These are phyloP conservation scores for Ashinkailepas kermadecensis DNA, from an alignment of 2,888 invertebrate genomes.

Conservation along the genomic window DNA sequence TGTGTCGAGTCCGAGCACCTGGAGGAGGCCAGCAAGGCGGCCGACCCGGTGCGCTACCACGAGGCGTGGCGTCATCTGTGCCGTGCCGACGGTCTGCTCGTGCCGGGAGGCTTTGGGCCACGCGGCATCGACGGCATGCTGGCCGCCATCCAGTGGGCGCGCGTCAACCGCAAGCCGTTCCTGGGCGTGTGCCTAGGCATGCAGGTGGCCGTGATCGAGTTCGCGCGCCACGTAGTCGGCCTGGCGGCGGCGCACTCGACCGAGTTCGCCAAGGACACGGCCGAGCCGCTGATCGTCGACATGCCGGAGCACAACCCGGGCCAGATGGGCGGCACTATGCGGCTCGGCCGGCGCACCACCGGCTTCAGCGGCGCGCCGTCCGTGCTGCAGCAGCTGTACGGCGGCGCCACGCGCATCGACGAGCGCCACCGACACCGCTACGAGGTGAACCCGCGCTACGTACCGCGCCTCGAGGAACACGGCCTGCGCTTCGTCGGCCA, in stretches of 20 bases:
- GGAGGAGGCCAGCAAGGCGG: slow-evolving; percentile 61
- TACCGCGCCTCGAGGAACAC: slow-evolving; percentile 63
- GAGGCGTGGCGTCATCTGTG: slow-evolving; percentile 90
- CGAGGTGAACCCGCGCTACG: slow-evolving; percentile 89
- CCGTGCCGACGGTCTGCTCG: slow-evolving; percentile 67
- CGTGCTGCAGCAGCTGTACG: slow-evolving; percentile 58
- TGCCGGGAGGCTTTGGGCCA: slow-evolving; percentile 96
- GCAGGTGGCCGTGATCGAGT: slow-evolving; percentile 94
- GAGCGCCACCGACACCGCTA: slow-evolving; percentile 96
- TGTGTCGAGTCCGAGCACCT: slow-evolving; percentile 87
- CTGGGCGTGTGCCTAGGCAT: slow-evolving; percentile 96
- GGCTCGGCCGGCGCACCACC: slow-evolving; percentile 87
- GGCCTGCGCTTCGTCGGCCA: slow-evolving; percentile 80
- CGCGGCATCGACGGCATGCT: slow-evolving; percentile 96
- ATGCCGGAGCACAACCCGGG: slow-evolving; percentile 98
- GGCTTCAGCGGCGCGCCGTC: slow-evolving; percentile 54
- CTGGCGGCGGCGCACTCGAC: slow-evolving; percentile 73
- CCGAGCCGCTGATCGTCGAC: slow-evolving; percentile 80
- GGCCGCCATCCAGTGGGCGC: slow-evolving; percentile 84
- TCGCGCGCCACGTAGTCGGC: slow-evolving; percentile 55
- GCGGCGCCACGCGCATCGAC: slow-evolving; percentile 66
- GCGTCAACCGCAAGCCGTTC: slow-evolving; percentile 80
- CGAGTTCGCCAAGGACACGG: slow-evolving; percentile 67
- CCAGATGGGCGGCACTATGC: slow-evolving; percentile 94
- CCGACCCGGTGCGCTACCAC: slow-evolving; percentile 75